phyloP scores from a whole-genome alignment of 2,113 vertebrate genomes.

The Chascanopsetta lugubris region DNA sequence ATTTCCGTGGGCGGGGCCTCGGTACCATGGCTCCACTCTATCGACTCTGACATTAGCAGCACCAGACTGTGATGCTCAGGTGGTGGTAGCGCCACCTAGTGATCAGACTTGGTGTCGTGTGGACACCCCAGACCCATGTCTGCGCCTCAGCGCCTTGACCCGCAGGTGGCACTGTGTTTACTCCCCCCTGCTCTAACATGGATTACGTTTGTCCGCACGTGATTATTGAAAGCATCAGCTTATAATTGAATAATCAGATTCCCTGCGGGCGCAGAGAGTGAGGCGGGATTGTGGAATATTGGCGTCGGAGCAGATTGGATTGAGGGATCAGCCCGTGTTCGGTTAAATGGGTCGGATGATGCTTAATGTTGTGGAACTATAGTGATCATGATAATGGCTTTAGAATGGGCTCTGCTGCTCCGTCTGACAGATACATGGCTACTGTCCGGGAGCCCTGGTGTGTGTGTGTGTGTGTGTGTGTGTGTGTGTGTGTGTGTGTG shows the following conservation, averaged over 20 bases:
- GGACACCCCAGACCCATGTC: too few relatives aligned
- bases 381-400: slow-evolving; percentile 54
- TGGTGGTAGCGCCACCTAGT: too few relatives aligned
- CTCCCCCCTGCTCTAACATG: slow-evolving; percentile 3
- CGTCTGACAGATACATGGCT: slow-evolving; percentile 25
- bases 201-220: background rate
- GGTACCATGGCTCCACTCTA: too few relatives aligned
- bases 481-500: slow-evolving; percentile 8
- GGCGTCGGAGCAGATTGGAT: slow-evolving; percentile 21
- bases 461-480: slow-evolving; percentile 5
- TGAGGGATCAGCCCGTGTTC: slow-evolving; percentile 12
- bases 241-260: slow-evolving; percentile 60
- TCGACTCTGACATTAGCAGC: too few relatives aligned
- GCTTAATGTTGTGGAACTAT: slow-evolving; percentile 50
- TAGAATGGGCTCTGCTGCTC: slow-evolving; percentile 42
- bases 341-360: slow-evolving; percentile 41
- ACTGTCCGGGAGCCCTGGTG: background rate
- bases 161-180: background rate
- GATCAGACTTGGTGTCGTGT: too few relatives aligned
- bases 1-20: too few relatives aligned
- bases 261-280: background rate
- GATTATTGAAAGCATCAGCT: slow-evolving; percentile 19
- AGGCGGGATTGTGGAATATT: background rate
- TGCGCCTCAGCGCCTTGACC: slow-evolving; percentile 4
- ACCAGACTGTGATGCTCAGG: too few relatives aligned